Evolutionary conservation across 2,797 vertebrate genomes (phyloP), one percentile per base, ranked within the genome.

Genomic region (Hipposideros larvatus): DNA sequence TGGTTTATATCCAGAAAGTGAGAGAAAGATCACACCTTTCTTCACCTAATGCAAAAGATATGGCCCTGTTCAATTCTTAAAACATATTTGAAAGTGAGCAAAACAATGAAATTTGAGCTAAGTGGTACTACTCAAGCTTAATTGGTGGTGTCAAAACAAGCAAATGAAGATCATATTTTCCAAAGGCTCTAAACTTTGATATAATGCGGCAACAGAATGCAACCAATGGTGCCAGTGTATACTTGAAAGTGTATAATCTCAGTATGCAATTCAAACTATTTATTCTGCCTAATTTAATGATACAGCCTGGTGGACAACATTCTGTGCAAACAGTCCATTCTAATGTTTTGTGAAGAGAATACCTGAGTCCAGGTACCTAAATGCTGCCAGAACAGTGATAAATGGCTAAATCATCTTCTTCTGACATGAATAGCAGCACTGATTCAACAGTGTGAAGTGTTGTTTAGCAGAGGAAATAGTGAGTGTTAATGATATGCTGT

Each of bases 401-500:
- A 96, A 92, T 74, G 34, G 21, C 51, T 41, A 74, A 82, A 79
- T 86, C 15, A 90, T 96, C 74, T 84, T 43, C 68, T 85, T 57
- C 73, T 97, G 92, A 92, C 97, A 90, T 89, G 80, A 77, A 80
- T 51, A 95, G 77, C 80, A 82, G 57, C 57, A 94, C n/a, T 93
- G 48, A 92, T 96, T 96, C 84, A 87, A 73, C 34, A 91, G 41
- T 88, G 46, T 41, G 41, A 92, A 97, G 87, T 93, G 74, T 90
- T 93, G 57, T 97, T 97, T 97, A 94, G 92, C 77, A 96, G 95
- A 73, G 86, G 93, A 98, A 98, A 70, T n/a, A 95, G 75, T 37
- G 90, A 96, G 93, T 96, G 89, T 96, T 98, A 97, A 96, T 94
- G 96, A 68, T 95, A 96, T 93, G 59, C 95, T 94, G 90, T 94